Conservation (phyloP, 1,140 invertebrate species). For the Brachystomella parvula region DNA sequence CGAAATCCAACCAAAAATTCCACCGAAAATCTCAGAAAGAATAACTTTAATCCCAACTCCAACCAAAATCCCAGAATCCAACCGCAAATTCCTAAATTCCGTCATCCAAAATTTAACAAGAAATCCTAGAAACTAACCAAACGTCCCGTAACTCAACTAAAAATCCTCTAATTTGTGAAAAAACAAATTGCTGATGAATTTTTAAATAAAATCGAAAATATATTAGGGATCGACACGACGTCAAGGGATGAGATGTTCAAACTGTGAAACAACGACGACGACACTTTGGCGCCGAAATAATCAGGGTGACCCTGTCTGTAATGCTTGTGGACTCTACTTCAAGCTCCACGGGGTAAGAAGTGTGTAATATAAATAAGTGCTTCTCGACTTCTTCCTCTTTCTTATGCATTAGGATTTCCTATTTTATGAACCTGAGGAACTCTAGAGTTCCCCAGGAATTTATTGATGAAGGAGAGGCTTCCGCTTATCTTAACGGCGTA, state of each 20-base stretch:
- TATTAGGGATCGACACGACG: slow-evolving; percentile 32
- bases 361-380: background rate
- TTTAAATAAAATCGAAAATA: too few relatives aligned
- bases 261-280: slow-evolving; percentile 72
- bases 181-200: too few relatives aligned
- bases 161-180: too few relatives aligned
- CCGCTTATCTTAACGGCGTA: slow-evolving; percentile 32
- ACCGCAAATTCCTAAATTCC: too few relatives aligned
- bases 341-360: slow-evolving; percentile 83
- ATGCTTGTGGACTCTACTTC: slow-evolving; percentile 87
- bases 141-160: too few relatives aligned
- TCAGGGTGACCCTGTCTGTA: slow-evolving; percentile 87
- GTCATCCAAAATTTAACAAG: too few relatives aligned
- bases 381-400: background rate
- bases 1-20: too few relatives aligned
- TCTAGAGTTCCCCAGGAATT: too few relatives aligned
- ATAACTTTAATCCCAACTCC: too few relatives aligned
- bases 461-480: slow-evolving; percentile 4
- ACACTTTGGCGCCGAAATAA: slow-evolving; percentile 86
- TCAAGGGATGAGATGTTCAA: slow-evolving; percentile 45
- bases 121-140: too few relatives aligned
- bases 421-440: background rate
- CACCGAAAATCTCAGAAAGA: too few relatives aligned
- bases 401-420: background rate
- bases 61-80: too few relatives aligned